Evolutionary conservation across 2,113 vertebrate genomes (phyloP), one percentile per base, ranked within the genome.

Genomic region (Megatriorchis doriae): DNA sequence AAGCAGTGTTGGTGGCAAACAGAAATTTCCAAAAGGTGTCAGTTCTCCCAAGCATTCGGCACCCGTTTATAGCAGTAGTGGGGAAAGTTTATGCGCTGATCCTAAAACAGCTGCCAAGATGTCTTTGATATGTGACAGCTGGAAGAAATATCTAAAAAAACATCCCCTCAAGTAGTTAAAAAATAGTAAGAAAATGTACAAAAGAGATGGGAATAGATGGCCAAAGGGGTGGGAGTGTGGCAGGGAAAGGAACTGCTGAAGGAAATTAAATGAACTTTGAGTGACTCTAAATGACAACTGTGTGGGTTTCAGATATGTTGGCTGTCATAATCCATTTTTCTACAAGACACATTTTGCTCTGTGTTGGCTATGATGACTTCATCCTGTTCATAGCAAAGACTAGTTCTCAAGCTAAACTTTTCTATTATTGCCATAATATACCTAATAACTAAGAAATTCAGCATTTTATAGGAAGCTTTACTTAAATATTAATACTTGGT

Each of bases 101-200:
- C 79, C 77, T 70, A 61, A 91, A 94, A 47, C 59, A 88, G n/a
- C 92, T 95, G 94, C 95, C 82, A 92, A 86, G 48, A 47, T 95
- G 89, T 90, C 91, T 93, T 81, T 61, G 86, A 58, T 82, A 81
- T 68, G 17, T 95, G 95, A 88, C 88, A 93, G 82, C 70, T 93
- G 55, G 65, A 62, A 80, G 87, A 71, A 81, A 94, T 81, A 52
- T 81, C 94, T 90, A 53, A 90, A 88, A 81, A 94, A 84, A 45
- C 58, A 34, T 16, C 59, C 36, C 17, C 38, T 20, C 26, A 93
- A 78, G 42, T 86, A 94, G 82, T 77, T 93, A 66, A 75, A 93
- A 79, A 72, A 86, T 22, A 78, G 40, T 53, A 42, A 40, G 36
- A 25, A 78, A 77, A 42, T 26, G 22, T 42, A 61, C 8, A 62